phyloP scores from a whole-genome alignment of 2,113 vertebrate genomes.

The Pteropus alecto region DNA sequence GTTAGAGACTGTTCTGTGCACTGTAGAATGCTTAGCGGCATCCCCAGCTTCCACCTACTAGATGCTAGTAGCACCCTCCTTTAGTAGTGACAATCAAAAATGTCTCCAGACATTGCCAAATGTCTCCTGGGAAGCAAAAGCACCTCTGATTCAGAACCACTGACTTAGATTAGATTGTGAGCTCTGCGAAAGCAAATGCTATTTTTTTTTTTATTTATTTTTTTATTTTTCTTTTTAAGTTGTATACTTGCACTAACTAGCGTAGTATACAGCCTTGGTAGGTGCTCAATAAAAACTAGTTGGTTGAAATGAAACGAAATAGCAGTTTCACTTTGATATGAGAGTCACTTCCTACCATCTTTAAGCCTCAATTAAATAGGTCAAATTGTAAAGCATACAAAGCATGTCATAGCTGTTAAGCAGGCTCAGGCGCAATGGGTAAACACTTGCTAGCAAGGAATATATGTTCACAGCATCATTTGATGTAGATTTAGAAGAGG shows the following conservation, averaged over 20 bases:
- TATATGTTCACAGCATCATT: not conserved
- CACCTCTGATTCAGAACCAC: not conserved
- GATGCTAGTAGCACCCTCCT: not conserved
- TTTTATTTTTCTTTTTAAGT: not conserved
- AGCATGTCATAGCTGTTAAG: not conserved
- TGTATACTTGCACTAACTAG: not conserved
- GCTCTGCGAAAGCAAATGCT: not conserved
- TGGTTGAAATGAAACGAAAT: not conserved
- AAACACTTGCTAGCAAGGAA: not conserved
- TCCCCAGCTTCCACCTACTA: not conserved
- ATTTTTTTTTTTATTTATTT: not conserved
- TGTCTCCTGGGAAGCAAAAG: not conserved
- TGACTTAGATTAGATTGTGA: not conserved
- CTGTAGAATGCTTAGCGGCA: not conserved
- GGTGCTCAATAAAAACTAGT: not conserved
- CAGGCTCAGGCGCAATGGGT: not conserved
- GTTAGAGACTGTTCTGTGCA: not conserved
- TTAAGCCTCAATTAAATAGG: not conserved
- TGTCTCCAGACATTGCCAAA: not conserved
- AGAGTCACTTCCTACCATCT: not conserved
- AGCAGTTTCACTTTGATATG: not conserved
- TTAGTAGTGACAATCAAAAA: not conserved
- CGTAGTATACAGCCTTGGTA: not conserved
- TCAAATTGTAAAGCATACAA: not conserved
- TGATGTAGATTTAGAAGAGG: not conserved